Evolutionary conservation across 2,113 vertebrate species (phyloP), one percentile per base, ranked within the genome.

Genomic region (Sigmodon hispidus): DNA sequence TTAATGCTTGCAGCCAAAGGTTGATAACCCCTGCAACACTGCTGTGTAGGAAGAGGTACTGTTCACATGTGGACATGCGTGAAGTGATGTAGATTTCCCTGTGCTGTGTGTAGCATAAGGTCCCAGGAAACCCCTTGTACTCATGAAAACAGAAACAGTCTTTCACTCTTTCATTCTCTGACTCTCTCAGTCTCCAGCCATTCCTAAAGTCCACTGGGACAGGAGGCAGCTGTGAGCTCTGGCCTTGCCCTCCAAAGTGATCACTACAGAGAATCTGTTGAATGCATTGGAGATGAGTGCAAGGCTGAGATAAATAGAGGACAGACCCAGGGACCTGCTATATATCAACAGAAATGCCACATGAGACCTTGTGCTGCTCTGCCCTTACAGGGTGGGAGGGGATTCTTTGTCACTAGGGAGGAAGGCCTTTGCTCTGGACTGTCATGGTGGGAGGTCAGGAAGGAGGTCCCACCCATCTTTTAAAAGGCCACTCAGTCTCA

Each of bases 371-470:
- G 24, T 70, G 67, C 17, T 31, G 12, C 2, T 87, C 63, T 48
- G 17, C 26, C 83, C 29, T 83, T 43, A n/a, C 17, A 36, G n/a
- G 48, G 17, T 70, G n/a, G 55, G 22, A n/a, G 22, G 65, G 21
- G 7, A 34, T 7, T 10, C 45, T 63, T 36, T 83, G 34, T 88
- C 45, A 63, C 57, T 21, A 16, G 40, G 2, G 36, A 9, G n/a
- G 3, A 8, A 70, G 76, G 52, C 57, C 7, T 55, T 43, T 55
- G 36, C 75, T 72, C 70, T 76, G n/a, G 80, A 36, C 61, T 81
- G 55, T 55, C 34, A 24, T 7, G 9, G 72, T 89, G 69, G 89
- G 89, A 93, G 83, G 45, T 95, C 92, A 76, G 92, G 57, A 95
- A 94, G 85, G 36, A 73, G 70, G 43, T 75, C 69, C 83, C 73